Conservation (phyloP, 2,888 invertebrate genomes). For the Lathronympha strigana region DNA sequence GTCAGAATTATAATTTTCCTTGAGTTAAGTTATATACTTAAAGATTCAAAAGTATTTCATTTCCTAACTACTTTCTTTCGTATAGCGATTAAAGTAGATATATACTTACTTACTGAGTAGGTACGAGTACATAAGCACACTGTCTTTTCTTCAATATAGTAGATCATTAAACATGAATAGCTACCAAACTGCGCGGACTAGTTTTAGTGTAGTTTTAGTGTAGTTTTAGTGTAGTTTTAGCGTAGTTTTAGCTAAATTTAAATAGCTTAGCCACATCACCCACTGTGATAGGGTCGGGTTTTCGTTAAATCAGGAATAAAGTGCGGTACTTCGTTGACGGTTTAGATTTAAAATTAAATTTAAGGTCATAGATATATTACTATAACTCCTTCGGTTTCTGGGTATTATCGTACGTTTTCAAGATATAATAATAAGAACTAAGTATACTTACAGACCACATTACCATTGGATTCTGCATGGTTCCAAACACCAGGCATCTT, state of each 20-base stretch:
- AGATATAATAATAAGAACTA: background rate
- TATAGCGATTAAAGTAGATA: no score
- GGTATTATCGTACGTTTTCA: constrained; percentile 11
- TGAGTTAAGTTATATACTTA: no score
- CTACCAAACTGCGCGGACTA: background rate
- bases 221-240: constrained; percentile 21
- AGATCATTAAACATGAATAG: background rate
- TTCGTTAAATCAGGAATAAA: constrained; percentile 60
- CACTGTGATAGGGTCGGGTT: constrained; percentile 79
- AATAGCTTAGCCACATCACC: constrained; percentile 69
- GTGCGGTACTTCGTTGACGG: constrained; percentile 70
- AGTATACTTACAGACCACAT: background rate
- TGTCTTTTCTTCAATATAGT: background rate
- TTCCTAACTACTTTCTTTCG: no score
- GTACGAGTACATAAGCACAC: no score
- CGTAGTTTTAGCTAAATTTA: constrained; percentile 41
- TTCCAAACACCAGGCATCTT: background rate
- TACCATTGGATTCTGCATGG: background rate
- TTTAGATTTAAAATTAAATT: constrained; percentile 52
- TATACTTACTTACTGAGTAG: no score
- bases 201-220: background rate
- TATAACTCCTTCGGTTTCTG: background rate
- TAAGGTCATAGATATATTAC: constrained; percentile 11
- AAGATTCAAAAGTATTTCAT: no score
- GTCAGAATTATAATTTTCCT: no score